Base-by-base conservation (phyloP, 1,140 invertebrate species). In the Sinella curviseta region DNA sequence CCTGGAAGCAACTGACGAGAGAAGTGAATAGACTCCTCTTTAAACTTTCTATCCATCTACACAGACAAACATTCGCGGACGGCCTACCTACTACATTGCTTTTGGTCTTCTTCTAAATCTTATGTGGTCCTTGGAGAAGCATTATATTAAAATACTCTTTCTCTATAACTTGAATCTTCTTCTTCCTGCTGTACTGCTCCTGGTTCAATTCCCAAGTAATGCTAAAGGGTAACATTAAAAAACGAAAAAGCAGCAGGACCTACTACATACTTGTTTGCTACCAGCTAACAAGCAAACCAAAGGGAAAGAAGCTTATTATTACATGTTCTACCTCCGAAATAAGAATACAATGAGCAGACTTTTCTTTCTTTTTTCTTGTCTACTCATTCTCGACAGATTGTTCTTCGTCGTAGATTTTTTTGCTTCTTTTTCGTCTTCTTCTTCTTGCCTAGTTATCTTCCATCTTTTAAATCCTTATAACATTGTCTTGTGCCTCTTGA, bases 171-270 rank as follows among this genome's bases (percentile, higher is more conserved):
- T n/a, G n/a, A n/a, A n/a, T n/a, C n/a, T n/a, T n/a, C n/a, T n/a
- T n/a, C 55, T 8, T 60, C 3, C 39, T 48, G 39, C 39, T 17
- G 39, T 60, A 17, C n/a, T 24, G 14, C 24, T 24, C 24, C 55
- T 26, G 24, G n/a, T 60, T 12, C n/a, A n/a, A n/a, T n/a, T n/a
- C n/a, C n/a, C n/a, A n/a, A n/a, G 55, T 17, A 24, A 60, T 60
- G 55, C 55, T 60, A 48, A 60, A 60, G 55, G 55, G 55, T 60
- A 60, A 60, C 55, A 60, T 60, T 60, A 60, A 60, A 60, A 48
- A 48, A 48, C 4, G 39, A 48, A 48, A 48, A 60, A 60, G 14
- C 55, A 60, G 55, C 55, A 60, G 55, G 55, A 24, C 12, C 55
- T n/a, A n/a, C n/a, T n/a, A n/a, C n/a, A n/a, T n/a, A n/a, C n/a